A percentile compares a stretch with the other conserved stretches of the same genome.
Evolutionary conservation across 1,140 invertebrate genomes (phyloP).

Genomic region (Conus ventricosus): DNA sequence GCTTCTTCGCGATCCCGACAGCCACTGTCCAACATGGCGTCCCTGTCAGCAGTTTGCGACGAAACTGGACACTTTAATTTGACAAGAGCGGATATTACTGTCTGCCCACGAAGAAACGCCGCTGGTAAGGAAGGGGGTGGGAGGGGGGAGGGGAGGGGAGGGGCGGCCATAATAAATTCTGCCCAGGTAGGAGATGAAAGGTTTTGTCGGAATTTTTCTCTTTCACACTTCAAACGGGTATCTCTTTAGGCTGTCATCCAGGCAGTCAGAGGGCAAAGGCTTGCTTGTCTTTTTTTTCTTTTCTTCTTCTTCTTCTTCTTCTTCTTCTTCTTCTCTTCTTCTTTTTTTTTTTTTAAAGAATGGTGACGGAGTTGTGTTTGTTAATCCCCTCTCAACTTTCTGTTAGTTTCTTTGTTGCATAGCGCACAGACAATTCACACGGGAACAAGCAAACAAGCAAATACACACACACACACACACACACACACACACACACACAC

Average conservation of each 20-base stretch:
- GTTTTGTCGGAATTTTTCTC: not conserved
- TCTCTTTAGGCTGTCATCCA: not conserved
- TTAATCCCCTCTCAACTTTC: too few relatives aligned
- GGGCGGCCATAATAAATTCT: not conserved
- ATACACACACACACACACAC: too few relatives aligned
- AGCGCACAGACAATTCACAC: too few relatives aligned
- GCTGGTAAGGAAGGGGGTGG: too few relatives aligned
- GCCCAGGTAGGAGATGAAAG: not conserved
- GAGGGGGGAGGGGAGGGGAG: not conserved
- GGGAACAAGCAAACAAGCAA: too few relatives aligned
- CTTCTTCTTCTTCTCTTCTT: too few relatives aligned
- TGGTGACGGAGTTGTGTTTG: too few relatives aligned
- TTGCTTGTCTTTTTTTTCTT: too few relatives aligned
- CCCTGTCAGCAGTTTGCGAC: not conserved
- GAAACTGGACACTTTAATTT: conserved; percentile 24
- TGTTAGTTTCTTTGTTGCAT: too few relatives aligned
- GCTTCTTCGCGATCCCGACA: not conserved
- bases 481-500: too few relatives aligned
- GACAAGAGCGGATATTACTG: conserved; percentile 3
- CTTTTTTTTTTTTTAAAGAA: too few relatives aligned
- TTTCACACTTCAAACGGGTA: not conserved
- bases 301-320: too few relatives aligned
- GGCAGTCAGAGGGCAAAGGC: not conserved
- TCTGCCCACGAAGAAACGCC: not conserved
- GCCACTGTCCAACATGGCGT: not conserved